A percentile compares a stretch with the other conserved stretches of the same genome.
These are phyloP conservation scores for Megastigmus dorsalis DNA, from an alignment of 2,888 invertebrate genomes.

Conservation along the genomic window DNA sequence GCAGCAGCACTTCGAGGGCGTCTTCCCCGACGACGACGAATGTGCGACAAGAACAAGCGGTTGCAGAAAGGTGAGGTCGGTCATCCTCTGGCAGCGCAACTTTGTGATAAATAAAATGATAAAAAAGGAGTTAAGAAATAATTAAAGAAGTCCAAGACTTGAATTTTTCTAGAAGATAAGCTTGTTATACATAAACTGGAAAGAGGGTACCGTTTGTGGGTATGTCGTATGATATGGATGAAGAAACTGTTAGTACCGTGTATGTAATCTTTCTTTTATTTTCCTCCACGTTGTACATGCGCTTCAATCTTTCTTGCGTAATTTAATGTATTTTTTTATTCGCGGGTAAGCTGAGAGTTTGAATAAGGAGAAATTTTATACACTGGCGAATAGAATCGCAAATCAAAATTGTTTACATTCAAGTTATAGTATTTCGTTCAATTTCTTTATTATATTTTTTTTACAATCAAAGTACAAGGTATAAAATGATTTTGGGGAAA, in stretches of 20 bases:
- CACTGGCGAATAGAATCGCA: not conserved
- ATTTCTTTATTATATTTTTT: no score
- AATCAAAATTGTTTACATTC: slow-evolving; percentile 26
- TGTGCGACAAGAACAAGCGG: slow-evolving; percentile 15
- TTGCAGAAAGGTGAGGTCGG: slow-evolving; percentile 51
- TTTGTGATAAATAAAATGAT: slow-evolving; percentile 53
- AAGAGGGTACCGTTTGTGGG: not conserved
- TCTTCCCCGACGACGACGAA: not conserved
- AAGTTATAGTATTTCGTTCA: not conserved
- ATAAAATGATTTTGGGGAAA: no score
- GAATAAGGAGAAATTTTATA: not conserved
- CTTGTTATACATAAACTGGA: slow-evolving; percentile 27
- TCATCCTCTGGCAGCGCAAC: not conserved
- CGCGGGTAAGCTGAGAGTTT: not conserved
- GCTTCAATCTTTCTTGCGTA: slow-evolving; percentile 3
- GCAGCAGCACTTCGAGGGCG: not conserved
- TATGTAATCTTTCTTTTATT: slow-evolving; percentile 5
- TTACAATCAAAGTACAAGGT: no score
- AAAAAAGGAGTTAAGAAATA: slow-evolving; percentile 22
- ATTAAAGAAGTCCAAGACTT: slow-evolving; percentile 36
- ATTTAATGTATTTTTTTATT: slow-evolving; percentile 13
- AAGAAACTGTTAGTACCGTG: not conserved
- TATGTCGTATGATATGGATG: not conserved
- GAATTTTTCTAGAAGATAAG: slow-evolving; percentile 39
- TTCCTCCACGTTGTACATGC: slow-evolving; percentile 5